A percentile compares a stretch with the other conserved stretches of the same genome.
phyloP scores from a whole-genome alignment of 1,140 invertebrate species.

The Brachionus angularis region DNA sequence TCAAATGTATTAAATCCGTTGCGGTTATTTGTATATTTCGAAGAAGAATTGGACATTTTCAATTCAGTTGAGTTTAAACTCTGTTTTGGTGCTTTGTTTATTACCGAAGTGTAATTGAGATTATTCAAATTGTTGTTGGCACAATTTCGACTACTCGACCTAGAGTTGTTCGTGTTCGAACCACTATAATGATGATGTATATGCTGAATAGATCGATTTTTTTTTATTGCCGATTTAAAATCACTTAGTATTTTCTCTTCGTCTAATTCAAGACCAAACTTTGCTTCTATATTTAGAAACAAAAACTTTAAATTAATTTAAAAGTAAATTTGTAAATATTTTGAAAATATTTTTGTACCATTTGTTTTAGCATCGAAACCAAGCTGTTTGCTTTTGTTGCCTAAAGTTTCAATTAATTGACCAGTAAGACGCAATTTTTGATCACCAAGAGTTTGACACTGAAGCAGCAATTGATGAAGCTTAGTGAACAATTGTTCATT shows the following conservation, averaged over 20 bases:
- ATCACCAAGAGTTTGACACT: slow-evolving; percentile 38
- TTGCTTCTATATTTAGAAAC: no score
- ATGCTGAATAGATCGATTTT: slow-evolving; percentile 21
- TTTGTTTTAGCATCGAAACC: slow-evolving; percentile 8
- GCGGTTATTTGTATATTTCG: no score
- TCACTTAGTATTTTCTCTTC: slow-evolving; percentile 34
- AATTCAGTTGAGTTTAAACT: neutral
- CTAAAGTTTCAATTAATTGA: slow-evolving; percentile 29
- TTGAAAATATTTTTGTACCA: no score
- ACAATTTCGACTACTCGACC: slow-evolving; percentile 11
- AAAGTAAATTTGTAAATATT: no score
- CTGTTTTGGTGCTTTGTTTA: neutral
- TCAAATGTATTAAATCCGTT: neutral
- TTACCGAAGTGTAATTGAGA: neutral
- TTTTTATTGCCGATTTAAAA: slow-evolving; percentile 8
- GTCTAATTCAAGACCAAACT: slow-evolving; percentile 27
- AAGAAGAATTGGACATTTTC: neutral
- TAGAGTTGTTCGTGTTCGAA: neutral
- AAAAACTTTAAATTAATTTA: no score
- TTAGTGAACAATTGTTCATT: neutral
- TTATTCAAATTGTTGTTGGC: no score
- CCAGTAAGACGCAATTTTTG: slow-evolving; percentile 21
- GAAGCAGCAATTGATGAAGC: slow-evolving; percentile 13
- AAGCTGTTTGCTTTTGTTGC: slow-evolving; percentile 1
- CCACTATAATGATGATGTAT: slow-evolving; percentile 18